Evolutionary conservation across 2,113 vertebrate genomes (phyloP).

Genomic region (Notothenia rossii): DNA sequence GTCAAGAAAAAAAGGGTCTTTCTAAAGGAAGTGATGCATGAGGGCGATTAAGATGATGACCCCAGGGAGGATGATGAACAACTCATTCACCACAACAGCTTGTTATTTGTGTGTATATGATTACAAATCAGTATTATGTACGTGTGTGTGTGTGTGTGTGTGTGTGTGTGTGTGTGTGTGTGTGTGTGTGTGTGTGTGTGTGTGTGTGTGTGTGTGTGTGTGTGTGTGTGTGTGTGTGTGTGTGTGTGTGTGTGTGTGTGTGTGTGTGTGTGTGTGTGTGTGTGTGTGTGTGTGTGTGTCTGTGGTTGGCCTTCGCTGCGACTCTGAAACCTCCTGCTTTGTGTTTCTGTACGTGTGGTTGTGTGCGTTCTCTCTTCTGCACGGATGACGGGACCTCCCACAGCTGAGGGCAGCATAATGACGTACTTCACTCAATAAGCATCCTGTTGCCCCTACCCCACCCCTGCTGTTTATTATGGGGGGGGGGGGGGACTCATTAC

Average conservation of each 20-base stretch:
- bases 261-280: no score
- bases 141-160: no score
- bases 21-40: not conserved
- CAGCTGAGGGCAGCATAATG: constrained; percentile 54
- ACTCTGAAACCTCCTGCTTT: constrained; percentile 28
- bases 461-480: constrained; percentile 48
- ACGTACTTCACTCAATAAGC: constrained; percentile 52
- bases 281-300: no score
- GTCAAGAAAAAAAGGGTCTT: not conserved
- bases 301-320: no score
- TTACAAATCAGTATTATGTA: constrained; percentile 30
- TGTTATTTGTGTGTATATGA: constrained; percentile 5
- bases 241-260: no score
- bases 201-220: no score
- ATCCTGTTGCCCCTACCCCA: constrained; percentile 32
- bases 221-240: no score
- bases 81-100: not conserved
- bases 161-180: no score
- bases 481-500: constrained; percentile 4
- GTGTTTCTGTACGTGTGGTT: constrained; percentile 24
- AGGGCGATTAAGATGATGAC: not conserved
- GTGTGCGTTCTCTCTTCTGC: constrained; percentile 34
- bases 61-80: not conserved
- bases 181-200: no score
- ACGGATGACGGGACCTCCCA: constrained; percentile 50